These are phyloP conservation scores for Malthinus flaveolus DNA, from an alignment of 2,888 invertebrate genomes.

Conservation along the genomic window DNA sequence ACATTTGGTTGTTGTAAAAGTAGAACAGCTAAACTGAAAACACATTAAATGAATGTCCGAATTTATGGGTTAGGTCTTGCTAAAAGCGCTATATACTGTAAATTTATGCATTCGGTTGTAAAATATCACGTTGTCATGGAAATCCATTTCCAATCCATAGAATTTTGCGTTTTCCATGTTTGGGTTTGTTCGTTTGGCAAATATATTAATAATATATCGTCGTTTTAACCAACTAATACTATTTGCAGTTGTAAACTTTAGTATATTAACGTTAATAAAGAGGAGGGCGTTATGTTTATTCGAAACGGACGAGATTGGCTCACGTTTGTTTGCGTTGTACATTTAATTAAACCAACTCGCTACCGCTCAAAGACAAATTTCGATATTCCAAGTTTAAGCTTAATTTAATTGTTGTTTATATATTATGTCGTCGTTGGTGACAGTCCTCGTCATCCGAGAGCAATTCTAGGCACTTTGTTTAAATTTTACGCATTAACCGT, in stretches of 20 bases:
- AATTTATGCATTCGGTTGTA: constrained; percentile 32
- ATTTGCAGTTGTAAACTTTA: neutral
- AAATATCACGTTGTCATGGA: constrained; percentile 29
- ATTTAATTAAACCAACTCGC: too few species aligned
- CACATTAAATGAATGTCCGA: constrained; percentile 41
- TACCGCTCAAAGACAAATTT: too few species aligned
- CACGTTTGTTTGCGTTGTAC: neutral
- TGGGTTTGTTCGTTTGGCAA: neutral
- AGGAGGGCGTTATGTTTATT: neutral
- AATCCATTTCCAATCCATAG: constrained; percentile 32
- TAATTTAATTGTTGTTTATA: too few species aligned
- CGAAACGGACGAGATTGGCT: neutral
- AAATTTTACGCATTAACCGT: too few species aligned
- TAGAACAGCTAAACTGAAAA: constrained; percentile 40
- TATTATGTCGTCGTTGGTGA: too few species aligned
- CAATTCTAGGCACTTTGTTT: too few species aligned
- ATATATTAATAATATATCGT: neutral
- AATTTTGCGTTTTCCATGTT: constrained; percentile 16
- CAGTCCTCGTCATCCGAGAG: too few species aligned
- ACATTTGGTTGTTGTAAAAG: constrained; percentile 31
- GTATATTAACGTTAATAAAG: neutral
- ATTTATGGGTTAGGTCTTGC: constrained; percentile 33
- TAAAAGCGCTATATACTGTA: constrained; percentile 17
- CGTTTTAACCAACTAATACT: neutral
- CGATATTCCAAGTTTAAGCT: too few species aligned